Percentiles rank a stretch among this genome's conserved stretches.
Evolutionary conservation across 1,140 invertebrate species (phyloP).

Genomic region (Ridgeia piscesae): DNA sequence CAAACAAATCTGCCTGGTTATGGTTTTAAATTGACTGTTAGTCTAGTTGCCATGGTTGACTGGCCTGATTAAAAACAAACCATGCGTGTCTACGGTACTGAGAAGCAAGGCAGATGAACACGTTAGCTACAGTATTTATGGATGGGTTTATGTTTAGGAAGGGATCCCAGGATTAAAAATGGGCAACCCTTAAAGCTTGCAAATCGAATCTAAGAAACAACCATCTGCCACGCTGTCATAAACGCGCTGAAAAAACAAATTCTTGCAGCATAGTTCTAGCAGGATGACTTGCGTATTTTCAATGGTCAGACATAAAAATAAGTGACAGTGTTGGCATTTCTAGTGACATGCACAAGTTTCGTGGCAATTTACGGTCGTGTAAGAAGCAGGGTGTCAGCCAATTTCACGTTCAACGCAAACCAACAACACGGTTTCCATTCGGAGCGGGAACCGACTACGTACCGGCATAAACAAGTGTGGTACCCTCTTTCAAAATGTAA

Average conservation of each 20-base stretch:
- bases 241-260: constrained; percentile 13
- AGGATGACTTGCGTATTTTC: background rate
- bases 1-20: background rate
- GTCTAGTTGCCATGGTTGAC: background rate
- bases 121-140: background rate
- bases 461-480: background rate
- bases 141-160: background rate
- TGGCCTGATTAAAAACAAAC: background rate
- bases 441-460: background rate
- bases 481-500: constrained; percentile 14
- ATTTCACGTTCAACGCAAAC: constrained; percentile 1
- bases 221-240: background rate
- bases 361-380: background rate
- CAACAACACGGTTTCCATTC: background rate
- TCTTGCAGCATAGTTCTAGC: background rate
- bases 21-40: background rate
- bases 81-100: background rate
- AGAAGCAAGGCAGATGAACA: background rate
- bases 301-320: background rate
- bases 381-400: background rate
- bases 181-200: background rate
- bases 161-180: background rate
- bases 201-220: background rate
- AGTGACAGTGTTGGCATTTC: background rate
- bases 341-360: background rate